A percentile compares a stretch with the other conserved stretches of the same genome.
These are phyloP conservation scores for Acrocephalus kingi DNA, from an alignment of 2,113 vertebrate species.

Conservation along the genomic window DNA sequence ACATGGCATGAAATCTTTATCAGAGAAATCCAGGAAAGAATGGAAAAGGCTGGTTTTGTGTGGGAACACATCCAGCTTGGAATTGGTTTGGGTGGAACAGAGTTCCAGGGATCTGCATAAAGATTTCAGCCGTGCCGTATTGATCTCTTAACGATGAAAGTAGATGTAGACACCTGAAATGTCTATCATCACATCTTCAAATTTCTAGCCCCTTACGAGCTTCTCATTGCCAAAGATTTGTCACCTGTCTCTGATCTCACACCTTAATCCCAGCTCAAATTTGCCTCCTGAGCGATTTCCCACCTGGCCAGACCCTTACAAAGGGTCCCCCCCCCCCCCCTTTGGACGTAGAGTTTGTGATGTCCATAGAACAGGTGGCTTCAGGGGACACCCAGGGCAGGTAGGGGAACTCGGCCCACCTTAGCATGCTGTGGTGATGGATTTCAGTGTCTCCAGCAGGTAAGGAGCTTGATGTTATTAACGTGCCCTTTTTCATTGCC, in stretches of 20 bases:
- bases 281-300: not conserved
- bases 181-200: slow-evolving; percentile 78
- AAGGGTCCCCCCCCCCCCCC: slow-evolving; percentile 27
- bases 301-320: slow-evolving; percentile 27
- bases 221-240: slow-evolving; percentile 46
- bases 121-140: slow-evolving; percentile 72
- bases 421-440: slow-evolving; percentile 77
- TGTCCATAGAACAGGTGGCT: slow-evolving; percentile 48
- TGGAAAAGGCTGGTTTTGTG: not conserved
- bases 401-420: slow-evolving; percentile 48
- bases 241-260: not conserved
- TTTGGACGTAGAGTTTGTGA: slow-evolving; percentile 51
- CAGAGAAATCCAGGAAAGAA: slow-evolving; percentile 16
- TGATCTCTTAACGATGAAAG: slow-evolving; percentile 57
- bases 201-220: slow-evolving; percentile 66
- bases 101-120: slow-evolving; percentile 67
- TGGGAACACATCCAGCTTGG: not conserved
- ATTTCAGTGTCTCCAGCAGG: slow-evolving; percentile 81
- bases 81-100: slow-evolving; percentile 50
- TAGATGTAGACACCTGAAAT: slow-evolving; percentile 79
- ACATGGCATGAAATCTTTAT: slow-evolving; percentile 78
- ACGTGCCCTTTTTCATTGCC: slow-evolving; percentile 82
- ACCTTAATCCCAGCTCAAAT: slow-evolving; percentile 2
- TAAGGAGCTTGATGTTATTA: slow-evolving; percentile 81
- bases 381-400: slow-evolving; percentile 36